These are phyloP conservation scores for Chromobotia macracanthus DNA, from an alignment of 2,797 vertebrate genomes.

Conservation along the genomic window DNA sequence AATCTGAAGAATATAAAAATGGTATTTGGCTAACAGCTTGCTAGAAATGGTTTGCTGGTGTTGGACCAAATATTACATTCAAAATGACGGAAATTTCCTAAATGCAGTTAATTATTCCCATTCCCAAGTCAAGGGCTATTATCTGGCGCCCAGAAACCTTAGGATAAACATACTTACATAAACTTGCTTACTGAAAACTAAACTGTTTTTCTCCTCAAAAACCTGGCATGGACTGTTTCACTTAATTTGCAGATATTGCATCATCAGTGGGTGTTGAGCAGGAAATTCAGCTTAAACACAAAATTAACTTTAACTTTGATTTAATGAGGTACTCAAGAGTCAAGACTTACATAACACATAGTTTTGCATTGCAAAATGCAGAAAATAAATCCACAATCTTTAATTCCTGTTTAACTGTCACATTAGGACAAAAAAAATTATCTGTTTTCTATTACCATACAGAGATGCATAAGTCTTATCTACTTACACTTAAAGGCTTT, in stretches of 20 bases:
- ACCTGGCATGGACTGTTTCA: background rate
- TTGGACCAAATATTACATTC: conserved; percentile 60
- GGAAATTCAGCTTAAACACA: background rate
- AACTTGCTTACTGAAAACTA: background rate
- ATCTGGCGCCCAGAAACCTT: conserved; percentile 57
- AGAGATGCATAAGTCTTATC: background rate
- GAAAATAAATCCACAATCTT: background rate
- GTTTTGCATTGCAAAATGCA: conserved; percentile 20
- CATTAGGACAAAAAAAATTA: background rate
- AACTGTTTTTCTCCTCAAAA: background rate
- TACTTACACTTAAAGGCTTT: background rate
- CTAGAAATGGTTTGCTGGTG: conserved; percentile 59
- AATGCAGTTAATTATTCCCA: conserved; percentile 60
- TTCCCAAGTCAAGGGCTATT: conserved; percentile 64
- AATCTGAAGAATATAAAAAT: background rate
- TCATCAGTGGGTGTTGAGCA: background rate
- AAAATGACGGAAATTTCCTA: conserved; percentile 54
- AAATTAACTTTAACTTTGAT: background rate
- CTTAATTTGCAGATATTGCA: conserved; percentile 15
- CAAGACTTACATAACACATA: conserved; percentile 3
- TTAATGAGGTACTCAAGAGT: conserved; percentile 4
- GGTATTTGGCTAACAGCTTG: conserved; percentile 44
- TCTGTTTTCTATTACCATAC: background rate
- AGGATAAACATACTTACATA: background rate
- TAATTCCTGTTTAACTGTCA: background rate